phyloP scores from a whole-genome alignment of 1,140 invertebrate species.

The Atopsyche davidsoni region DNA sequence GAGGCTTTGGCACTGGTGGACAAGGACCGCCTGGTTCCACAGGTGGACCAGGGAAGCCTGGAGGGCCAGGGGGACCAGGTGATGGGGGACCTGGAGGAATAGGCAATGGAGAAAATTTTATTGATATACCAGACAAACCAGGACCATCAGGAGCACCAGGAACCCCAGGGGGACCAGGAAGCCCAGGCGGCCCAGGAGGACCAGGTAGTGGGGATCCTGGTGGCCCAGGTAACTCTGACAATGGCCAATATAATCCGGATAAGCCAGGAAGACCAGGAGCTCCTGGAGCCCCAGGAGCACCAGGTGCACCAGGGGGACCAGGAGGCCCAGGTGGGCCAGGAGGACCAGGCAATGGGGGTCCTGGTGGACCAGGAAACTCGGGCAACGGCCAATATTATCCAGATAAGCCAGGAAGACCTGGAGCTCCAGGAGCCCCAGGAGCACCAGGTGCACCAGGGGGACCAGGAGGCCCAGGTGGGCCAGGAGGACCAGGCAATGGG shows the following conservation, averaged over 20 bases:
- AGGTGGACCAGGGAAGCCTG: conserved; percentile 5
- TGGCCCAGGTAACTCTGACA: not conserved
- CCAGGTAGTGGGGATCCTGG: conserved; percentile 14
- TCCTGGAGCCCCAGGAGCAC: conserved; percentile 3
- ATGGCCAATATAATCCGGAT: not conserved
- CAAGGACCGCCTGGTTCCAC: conserved; percentile 1
- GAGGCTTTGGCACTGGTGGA: not conserved
- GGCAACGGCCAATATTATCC: conserved; percentile 10
- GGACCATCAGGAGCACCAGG: conserved; percentile 4
- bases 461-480: conserved; percentile 10
- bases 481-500: conserved; percentile 8
- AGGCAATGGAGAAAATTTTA: not conserved
- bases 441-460: conserved; percentile 11
- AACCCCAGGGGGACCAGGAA: conserved; percentile 9
- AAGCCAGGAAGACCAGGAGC: conserved; percentile 1
- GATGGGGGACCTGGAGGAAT: not conserved
- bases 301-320: conserved; percentile 14
- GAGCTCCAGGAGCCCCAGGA: conserved; percentile 9
- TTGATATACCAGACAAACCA: no score
- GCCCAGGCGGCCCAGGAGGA: conserved; percentile 13
- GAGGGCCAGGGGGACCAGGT: conserved; percentile 1
- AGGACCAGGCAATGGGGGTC: conserved; percentile 16
- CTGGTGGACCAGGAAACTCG: conserved; percentile 14
- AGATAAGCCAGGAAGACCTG: conserved; percentile 8
- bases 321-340: conserved; percentile 9